Conservation (phyloP, 2,797 vertebrate species). For the Tenualosa ilisha region DNA sequence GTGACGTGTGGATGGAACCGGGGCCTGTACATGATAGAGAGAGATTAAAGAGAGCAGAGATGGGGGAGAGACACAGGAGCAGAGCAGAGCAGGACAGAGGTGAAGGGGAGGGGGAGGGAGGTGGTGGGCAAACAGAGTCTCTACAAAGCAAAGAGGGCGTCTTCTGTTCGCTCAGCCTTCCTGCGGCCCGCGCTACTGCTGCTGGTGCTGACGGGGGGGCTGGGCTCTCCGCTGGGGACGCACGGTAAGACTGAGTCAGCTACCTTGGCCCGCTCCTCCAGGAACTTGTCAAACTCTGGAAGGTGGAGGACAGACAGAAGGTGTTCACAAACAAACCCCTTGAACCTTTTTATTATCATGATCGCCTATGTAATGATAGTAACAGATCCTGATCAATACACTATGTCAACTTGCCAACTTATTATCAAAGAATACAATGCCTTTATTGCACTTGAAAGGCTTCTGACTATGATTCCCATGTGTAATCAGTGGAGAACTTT, state of each 20-base stretch:
- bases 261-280: conserved; percentile 92
- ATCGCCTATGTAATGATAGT: not conserved
- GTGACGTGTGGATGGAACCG: not conserved
- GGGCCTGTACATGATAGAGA: not conserved
- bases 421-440: not conserved
- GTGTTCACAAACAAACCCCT: not conserved
- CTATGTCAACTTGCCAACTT: not conserved
- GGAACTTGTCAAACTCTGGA: conserved; percentile 96
- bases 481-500: not conserved
- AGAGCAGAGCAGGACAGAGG: conserved; percentile 40
- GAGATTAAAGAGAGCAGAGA: not conserved
- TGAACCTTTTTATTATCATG: not conserved
- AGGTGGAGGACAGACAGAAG: not conserved
- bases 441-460: not conserved
- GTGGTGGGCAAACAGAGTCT: conserved; percentile 39
- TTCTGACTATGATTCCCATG: not conserved
- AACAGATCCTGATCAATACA: not conserved
- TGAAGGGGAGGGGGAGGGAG: conserved; percentile 22
- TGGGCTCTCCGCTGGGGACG: conserved; percentile 74
- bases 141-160: conserved; percentile 93
- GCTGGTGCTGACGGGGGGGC: conserved; percentile 60
- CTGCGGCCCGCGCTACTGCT: conserved; percentile 71
- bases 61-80: conserved; percentile 16
- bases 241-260: conserved; percentile 81
- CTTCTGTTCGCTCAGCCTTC: conserved; percentile 90